Conservation (phyloP, 2,113 vertebrate genomes). For the Todiramphus saurophagus region DNA sequence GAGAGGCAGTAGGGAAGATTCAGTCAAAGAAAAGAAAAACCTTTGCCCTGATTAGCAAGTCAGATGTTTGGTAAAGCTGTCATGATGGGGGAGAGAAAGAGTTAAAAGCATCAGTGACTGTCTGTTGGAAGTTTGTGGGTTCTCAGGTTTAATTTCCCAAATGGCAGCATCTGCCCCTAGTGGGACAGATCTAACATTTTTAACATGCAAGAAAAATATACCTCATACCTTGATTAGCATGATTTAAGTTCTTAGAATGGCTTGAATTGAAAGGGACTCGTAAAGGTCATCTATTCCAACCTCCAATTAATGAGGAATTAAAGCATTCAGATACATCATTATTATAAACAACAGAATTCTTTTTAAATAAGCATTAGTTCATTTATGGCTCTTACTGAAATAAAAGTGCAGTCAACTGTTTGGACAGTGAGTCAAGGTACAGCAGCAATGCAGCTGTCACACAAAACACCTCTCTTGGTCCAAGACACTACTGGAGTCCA, state of each 20-base stretch:
- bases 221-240: background rate
- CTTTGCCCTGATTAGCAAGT: background rate
- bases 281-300: background rate
- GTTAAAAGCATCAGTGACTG: background rate
- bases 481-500: background rate
- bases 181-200: background rate
- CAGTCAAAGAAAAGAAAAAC: background rate
- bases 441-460: background rate
- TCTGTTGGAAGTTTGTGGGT: background rate
- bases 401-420: background rate
- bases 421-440: background rate
- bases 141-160: background rate
- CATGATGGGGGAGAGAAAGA: background rate
- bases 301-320: background rate
- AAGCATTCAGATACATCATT: background rate
- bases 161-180: background rate
- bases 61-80: background rate
- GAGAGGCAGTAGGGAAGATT: background rate
- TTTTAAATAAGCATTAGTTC: background rate
- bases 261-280: background rate
- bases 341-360: background rate
- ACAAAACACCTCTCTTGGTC: background rate
- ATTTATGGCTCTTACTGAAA: background rate
- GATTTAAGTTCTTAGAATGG: background rate
- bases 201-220: fast-evolving